Evolutionary conservation across 2,797 vertebrate genomes (phyloP).

Genomic region (Danio jaintianensis): DNA sequence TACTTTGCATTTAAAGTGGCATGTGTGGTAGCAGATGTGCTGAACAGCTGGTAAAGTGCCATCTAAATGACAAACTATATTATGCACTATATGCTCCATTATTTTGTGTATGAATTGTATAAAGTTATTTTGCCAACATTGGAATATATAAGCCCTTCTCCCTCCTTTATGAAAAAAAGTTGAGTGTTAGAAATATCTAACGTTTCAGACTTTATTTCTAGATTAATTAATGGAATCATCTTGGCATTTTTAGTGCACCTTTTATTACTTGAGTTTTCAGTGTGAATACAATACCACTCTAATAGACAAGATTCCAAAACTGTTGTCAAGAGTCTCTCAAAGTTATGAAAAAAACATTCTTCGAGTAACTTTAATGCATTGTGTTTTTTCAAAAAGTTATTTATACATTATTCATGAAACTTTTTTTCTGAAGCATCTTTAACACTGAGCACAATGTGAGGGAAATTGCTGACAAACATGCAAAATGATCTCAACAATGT

Average conservation of each 20-base stretch:
- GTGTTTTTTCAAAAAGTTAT: neutral
- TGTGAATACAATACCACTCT: neutral
- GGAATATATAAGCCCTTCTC: neutral
- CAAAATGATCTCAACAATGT: too few relatives aligned
- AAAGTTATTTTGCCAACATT: neutral
- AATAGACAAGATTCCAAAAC: neutral
- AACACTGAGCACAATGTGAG: too few relatives aligned
- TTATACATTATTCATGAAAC: too few relatives aligned
- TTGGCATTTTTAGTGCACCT: neutral
- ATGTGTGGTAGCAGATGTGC: neutral
- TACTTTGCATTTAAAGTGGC: neutral
- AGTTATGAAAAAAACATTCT: neutral
- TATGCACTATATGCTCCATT: neutral
- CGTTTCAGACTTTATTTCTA: slow-evolving; percentile 2
- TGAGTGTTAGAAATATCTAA: neutral
- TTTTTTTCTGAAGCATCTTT: too few relatives aligned
- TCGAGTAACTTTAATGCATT: neutral
- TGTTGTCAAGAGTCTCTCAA: neutral
- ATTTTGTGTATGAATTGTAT: neutral
- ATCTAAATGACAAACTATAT: neutral
- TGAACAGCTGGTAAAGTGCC: neutral
- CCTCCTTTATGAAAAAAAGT: too few relatives aligned
- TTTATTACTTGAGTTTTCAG: neutral
- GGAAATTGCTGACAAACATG: too few relatives aligned
- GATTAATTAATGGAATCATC: neutral